Evolutionary conservation across 2,797 vertebrate genomes (phyloP).

Genomic region (Huso huso): DNA sequence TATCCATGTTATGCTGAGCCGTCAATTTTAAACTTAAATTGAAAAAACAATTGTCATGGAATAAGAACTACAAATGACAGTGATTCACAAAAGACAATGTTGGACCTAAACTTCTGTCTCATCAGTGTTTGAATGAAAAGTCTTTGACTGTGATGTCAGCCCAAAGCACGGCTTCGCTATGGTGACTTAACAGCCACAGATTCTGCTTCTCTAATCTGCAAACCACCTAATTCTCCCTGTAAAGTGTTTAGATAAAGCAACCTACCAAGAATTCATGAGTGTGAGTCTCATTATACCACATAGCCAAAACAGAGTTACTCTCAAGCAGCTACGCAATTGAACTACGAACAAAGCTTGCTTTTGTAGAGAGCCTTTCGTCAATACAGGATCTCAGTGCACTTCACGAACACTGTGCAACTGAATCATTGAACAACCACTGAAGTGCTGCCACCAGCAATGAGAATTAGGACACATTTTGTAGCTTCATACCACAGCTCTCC

Average conservation of each 20-base stretch:
- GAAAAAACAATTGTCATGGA: constrained; percentile 15
- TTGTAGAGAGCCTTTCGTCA: too few species aligned
- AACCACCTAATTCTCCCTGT: constrained; percentile 45
- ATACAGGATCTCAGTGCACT: too few species aligned
- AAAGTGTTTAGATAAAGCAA: constrained; percentile 40
- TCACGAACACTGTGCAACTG: too few species aligned
- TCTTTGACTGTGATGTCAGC: constrained; percentile 28
- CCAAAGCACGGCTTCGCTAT: constrained; percentile 35
- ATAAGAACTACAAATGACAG: constrained; percentile 11
- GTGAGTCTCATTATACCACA: constrained; percentile 31
- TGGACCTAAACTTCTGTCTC: constrained; percentile 25
- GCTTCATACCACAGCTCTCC: too few species aligned
- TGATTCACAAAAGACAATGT: constrained; percentile 12
- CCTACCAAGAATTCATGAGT: constrained; percentile 35
- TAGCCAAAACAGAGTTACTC: constrained; percentile 21
- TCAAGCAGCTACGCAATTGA: not conserved
- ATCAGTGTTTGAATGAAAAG: constrained; percentile 7
- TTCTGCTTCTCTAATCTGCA: constrained; percentile 44
- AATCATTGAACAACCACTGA: too few species aligned
- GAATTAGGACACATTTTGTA: too few species aligned
- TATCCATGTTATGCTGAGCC: constrained; percentile 3
- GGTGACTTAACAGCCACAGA: constrained; percentile 41
- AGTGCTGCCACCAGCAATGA: too few species aligned
- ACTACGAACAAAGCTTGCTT: too few species aligned
- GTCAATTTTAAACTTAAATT: constrained; percentile 19